A percentile compares a stretch with the other conserved stretches of the same genome.
phyloP scores from a whole-genome alignment of 2,797 vertebrate species.

The Fistularia tabacaria region DNA sequence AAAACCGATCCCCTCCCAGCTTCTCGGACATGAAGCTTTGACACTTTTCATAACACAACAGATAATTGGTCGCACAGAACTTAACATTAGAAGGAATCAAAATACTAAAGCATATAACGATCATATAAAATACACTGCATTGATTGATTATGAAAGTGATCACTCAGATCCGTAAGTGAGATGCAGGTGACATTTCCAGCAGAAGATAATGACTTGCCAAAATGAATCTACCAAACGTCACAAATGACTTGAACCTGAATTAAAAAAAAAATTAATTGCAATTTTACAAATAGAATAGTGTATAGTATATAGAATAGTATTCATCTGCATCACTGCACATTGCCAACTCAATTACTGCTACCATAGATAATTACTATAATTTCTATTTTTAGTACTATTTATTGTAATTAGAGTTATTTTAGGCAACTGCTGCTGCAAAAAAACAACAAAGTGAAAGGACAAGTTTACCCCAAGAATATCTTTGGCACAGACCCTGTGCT shows the following conservation, averaged over 20 bases:
- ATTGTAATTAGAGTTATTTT: not conserved
- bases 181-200: slow-evolving; percentile 1
- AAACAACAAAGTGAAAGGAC: not conserved
- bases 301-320: not conserved
- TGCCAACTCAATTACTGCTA: not conserved
- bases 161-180: not conserved
- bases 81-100: too few species aligned
- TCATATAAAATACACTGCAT: too few species aligned
- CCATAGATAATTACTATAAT: too few species aligned
- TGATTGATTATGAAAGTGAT: too few species aligned
- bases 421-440: not conserved
- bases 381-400: not conserved
- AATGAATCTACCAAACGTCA: not conserved
- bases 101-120: too few species aligned
- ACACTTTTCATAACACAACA: not conserved
- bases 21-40: not conserved
- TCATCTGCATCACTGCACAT: not conserved
- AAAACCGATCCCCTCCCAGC: not conserved
- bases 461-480: slow-evolving; percentile 61
- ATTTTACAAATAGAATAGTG: not conserved
- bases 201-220: not conserved
- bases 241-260: slow-evolving; percentile 5
- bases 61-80: not conserved
- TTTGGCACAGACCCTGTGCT: slow-evolving; percentile 50
- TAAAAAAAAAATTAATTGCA: not conserved